Conservation (phyloP, 2,797 vertebrate genomes). For the Discoglossus pictus region DNA sequence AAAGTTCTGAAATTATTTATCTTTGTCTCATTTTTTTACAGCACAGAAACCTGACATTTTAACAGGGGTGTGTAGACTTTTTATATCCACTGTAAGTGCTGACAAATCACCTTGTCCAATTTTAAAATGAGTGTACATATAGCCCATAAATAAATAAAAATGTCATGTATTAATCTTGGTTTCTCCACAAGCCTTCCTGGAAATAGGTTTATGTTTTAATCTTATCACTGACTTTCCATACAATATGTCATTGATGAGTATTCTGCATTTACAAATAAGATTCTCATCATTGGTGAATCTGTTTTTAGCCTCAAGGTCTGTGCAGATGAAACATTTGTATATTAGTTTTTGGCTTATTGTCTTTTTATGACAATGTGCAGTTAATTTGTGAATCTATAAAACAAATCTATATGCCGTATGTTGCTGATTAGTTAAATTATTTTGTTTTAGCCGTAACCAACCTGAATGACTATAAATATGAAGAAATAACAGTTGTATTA, state of each 20-base stretch:
- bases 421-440: constrained; percentile 28
- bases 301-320: constrained; percentile 2
- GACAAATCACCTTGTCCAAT: too few relatives aligned
- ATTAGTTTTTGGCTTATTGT: constrained; percentile 23
- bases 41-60: too few relatives aligned
- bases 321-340: background rate
- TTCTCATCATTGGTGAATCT: constrained; percentile 8
- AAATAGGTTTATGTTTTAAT: constrained; percentile 1
- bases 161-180: background rate
- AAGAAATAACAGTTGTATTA: background rate
- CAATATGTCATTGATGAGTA: constrained; percentile 17
- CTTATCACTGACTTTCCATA: constrained; percentile 1
- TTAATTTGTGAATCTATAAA: constrained; percentile 29
- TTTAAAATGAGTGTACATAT: too few relatives aligned
- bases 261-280: constrained; percentile 16
- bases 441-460: constrained; percentile 17
- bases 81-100: too few relatives aligned
- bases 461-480: background rate
- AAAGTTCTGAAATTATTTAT: too few relatives aligned
- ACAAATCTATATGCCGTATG: constrained; percentile 22
- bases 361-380: constrained; percentile 31
- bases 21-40: too few relatives aligned
- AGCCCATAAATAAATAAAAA: background rate
- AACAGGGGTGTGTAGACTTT: too few relatives aligned
- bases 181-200: background rate